Conservation (phyloP, 2,888 invertebrate species). For the Odontothrips loti region DNA sequence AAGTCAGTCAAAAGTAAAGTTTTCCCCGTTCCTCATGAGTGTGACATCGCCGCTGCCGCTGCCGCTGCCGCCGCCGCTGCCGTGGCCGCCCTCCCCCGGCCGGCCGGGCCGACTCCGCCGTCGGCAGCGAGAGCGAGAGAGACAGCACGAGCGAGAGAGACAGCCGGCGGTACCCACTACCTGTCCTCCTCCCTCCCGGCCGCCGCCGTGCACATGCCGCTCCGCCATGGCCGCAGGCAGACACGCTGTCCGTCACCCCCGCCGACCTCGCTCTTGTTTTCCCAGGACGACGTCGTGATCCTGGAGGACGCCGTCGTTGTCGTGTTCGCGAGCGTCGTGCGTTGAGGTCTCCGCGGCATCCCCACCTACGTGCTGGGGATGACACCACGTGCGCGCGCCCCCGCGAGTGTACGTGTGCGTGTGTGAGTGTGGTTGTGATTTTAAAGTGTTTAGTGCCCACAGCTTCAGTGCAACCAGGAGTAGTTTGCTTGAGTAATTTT, state of each 20-base stretch:
- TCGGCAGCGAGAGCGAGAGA: neutral
- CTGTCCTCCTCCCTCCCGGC: neutral
- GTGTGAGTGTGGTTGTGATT: neutral
- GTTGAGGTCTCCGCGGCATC: neutral
- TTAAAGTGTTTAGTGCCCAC: neutral
- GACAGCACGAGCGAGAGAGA: neutral
- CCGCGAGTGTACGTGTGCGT: neutral
- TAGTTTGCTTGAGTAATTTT: neutral
- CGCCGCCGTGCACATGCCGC: neutral
- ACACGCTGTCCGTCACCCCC: neutral
- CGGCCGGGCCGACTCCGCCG: neutral
- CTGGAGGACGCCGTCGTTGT: neutral
- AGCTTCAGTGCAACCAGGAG: neutral
- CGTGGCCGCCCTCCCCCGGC: too few species aligned
- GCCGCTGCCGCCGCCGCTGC: neutral
- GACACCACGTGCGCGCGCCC: neutral
- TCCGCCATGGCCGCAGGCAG: neutral
- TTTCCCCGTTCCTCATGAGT: neutral
- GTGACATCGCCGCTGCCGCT: neutral
- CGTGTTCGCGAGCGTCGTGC: neutral
- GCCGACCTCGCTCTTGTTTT: neutral
- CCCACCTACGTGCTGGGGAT: neutral
- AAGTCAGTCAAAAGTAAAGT: conserved; percentile 11
- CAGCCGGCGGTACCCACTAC: neutral
- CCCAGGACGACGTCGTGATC: neutral